These are phyloP conservation scores for Odontomyia ornata DNA, from an alignment of 2,888 invertebrate genomes.

Conservation along the genomic window DNA sequence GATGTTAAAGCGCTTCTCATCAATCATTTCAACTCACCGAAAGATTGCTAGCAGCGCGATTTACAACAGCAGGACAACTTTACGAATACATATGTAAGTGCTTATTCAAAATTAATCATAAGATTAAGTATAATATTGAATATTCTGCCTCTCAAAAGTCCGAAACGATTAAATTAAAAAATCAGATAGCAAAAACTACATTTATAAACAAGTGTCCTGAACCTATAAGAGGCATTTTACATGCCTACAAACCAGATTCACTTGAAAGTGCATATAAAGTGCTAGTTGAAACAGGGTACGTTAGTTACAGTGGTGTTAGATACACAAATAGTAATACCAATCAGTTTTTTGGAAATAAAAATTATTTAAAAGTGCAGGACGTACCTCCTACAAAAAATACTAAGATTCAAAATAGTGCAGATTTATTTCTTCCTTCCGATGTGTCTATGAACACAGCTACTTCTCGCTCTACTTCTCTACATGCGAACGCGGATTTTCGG, in stretches of 20 bases:
- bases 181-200: not conserved
- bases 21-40: slow-evolving; percentile 7
- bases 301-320: slow-evolving; percentile 11
- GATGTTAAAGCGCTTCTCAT: not conserved
- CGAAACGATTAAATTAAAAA: not conserved
- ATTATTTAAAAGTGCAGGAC: not conserved
- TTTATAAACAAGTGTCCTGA: slow-evolving; percentile 6
- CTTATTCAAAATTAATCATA: slow-evolving; percentile 19
- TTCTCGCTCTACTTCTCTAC: not conserved
- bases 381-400: too few relatives aligned
- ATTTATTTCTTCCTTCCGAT: not conserved
- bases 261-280: slow-evolving; percentile 1
- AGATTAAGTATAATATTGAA: slow-evolving; percentile 6
- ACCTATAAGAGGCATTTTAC: slow-evolving; percentile 16
- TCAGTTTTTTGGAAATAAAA: not conserved
- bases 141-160: not conserved
- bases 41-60: slow-evolving; percentile 6
- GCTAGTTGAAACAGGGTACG: not conserved
- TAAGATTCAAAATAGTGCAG: not conserved
- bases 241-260: not conserved
- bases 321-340: not conserved
- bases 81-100: slow-evolving; percentile 25
- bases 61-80: slow-evolving; percentile 13
- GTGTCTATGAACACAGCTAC: slow-evolving; percentile 19
- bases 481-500: slow-evolving; percentile 5